Base-by-base conservation (phyloP, 2,797 vertebrate genomes). In the Micrastur ruficollis region DNA sequence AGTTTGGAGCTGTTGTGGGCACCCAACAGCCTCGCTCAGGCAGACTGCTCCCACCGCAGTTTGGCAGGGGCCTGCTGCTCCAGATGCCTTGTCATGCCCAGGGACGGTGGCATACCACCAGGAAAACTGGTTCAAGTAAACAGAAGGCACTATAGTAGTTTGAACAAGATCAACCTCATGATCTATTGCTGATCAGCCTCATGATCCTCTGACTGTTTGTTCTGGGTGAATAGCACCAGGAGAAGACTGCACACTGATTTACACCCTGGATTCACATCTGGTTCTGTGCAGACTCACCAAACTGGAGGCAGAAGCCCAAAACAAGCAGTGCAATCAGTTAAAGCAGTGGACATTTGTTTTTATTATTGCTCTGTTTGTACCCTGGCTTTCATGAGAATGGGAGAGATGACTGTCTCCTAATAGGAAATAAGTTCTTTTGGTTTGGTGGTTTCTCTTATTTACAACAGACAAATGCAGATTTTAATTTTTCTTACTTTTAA, bases 361-460 rank as follows among this genome's bases (percentile, higher is more conserved):
- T 49, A 17, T 46, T 73, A n/a, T 22, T 74, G 34, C 20, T 78
- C n/a, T 67, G 12, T 61, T 70, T 86, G 14, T 14, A 25, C 18
- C 34, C 14, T 93, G 82, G 27, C 38, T 88, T 89, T 46, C 67
- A 44, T 83, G 70, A 90, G 86, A 82, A 96, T 79, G 89, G 86
- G 20, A 52, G 56, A 21, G 47, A 62, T 38, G 61, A 31, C 53
- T 47, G 29, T 75, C n/a, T 93, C 74, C 40, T 86, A 78, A 82
- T 25, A 90, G 36, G 73, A 93, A n/a, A 88, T 32, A 42, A 16
- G 27, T 62, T 55, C 18, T 11, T 46, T 53, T 66, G 31, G 12
- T 71, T 82, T 66, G 10, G 11, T 17, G 12, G 0, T 8, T 87
- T 36, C 72, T 21, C 19, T 61, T 34, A n/a, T 86, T 59, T 71